These are phyloP conservation scores for Campylorhamphus procurvoides DNA, from an alignment of 2,113 vertebrate species.

Conservation along the genomic window DNA sequence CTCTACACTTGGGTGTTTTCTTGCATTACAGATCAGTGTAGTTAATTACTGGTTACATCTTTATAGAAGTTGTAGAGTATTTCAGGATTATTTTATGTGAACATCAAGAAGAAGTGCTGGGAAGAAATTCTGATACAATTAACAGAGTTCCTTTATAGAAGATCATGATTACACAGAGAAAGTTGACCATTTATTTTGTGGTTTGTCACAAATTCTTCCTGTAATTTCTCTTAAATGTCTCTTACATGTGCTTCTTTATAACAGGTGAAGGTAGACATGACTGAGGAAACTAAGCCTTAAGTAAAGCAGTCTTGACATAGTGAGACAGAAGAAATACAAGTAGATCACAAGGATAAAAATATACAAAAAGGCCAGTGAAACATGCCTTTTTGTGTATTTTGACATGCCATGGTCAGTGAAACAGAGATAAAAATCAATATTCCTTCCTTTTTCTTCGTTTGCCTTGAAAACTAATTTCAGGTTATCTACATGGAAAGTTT, in stretches of 20 bases:
- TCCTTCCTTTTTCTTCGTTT: neutral
- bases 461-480: neutral
- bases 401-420: neutral
- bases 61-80: neutral
- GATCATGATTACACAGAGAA: neutral
- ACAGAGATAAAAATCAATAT: neutral
- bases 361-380: neutral
- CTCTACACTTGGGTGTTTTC: rapidly evolving
- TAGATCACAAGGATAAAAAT: neutral
- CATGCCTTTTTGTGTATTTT: too few relatives aligned
- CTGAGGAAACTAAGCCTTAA: neutral
- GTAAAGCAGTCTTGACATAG: neutral
- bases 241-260: neutral
- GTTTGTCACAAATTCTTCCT: neutral
- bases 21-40: neutral
- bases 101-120: neutral
- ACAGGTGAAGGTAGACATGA: neutral
- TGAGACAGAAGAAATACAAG: neutral
- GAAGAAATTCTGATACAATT: neutral
- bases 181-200: neutral
- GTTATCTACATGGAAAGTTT: neutral
- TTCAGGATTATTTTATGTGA: neutral
- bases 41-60: neutral
- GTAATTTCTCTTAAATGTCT: neutral
- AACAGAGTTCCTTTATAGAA: neutral